A percentile compares a stretch with the other conserved stretches of the same genome.
phyloP scores from a whole-genome alignment of 2,113 vertebrate species.

The Periophthalmus modestus region DNA sequence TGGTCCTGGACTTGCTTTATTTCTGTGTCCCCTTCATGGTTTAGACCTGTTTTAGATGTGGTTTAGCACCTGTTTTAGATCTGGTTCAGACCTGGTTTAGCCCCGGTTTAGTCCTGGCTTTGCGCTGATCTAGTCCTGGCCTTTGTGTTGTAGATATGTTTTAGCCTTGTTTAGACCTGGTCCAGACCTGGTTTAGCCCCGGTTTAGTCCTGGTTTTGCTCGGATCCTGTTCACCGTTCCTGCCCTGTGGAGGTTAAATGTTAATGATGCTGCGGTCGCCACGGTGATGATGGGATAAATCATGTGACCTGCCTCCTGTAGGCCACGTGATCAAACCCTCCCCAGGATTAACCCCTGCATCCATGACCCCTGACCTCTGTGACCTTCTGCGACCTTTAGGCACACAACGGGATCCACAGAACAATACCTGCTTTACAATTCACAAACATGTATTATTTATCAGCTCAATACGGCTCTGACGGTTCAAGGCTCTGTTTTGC shows the following conservation, averaged over 20 bases:
- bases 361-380: background rate
- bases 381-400: background rate
- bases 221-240: background rate
- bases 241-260: constrained; percentile 2
- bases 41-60: background rate
- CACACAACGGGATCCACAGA: background rate
- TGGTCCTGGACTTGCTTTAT: too few species aligned
- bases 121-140: background rate
- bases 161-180: background rate
- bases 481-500: background rate
- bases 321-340: background rate
- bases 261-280: background rate
- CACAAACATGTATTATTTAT: background rate
- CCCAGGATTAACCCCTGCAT: constrained; percentile 1
- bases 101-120: background rate
- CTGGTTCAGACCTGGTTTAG: background rate
- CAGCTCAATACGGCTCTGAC: background rate
- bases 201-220: background rate
- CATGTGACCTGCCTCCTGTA: background rate
- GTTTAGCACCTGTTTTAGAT: background rate
- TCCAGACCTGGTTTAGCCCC: background rate
- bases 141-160: too few species aligned
- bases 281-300: constrained; percentile 2
- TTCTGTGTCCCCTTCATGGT: too few species aligned
- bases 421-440: background rate